phyloP scores from a whole-genome alignment of 1,140 invertebrate genomes.

The Bombus consobrinus region DNA sequence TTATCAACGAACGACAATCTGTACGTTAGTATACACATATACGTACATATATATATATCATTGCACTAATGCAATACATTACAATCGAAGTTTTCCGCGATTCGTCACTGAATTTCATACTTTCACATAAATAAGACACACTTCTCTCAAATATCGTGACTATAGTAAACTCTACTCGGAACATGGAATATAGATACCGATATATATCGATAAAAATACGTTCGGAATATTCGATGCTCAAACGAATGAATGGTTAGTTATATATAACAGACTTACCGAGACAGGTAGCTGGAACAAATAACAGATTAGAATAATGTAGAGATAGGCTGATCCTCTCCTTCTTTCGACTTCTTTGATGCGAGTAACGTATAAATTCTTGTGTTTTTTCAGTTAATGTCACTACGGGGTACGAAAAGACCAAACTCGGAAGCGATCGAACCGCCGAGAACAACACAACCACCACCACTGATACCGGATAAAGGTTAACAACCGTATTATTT shows the following conservation, averaged over 20 bases:
- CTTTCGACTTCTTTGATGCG: background rate
- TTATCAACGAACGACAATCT: background rate
- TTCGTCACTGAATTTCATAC: background rate
- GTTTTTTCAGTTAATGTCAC: conserved; percentile 83
- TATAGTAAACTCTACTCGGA: background rate
- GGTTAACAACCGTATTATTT: conserved; percentile 69
- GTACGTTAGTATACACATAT: background rate
- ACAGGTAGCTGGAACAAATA: too few relatives aligned
- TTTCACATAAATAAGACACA: too few relatives aligned
- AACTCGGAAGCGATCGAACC: conserved; percentile 71
- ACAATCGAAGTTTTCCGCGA: background rate
- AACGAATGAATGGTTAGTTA: background rate
- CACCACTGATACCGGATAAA: conserved; percentile 84
- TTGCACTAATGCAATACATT: background rate
- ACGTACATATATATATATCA: background rate
- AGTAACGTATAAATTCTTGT: conserved; percentile 14
- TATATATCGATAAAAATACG: background rate
- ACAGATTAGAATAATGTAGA: background rate
- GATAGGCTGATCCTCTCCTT: background rate
- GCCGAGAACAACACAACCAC: conserved; percentile 78
- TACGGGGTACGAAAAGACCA: conserved; percentile 83
- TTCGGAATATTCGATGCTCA: background rate
- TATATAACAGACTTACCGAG: background rate
- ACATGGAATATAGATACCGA: background rate
- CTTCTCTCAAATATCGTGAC: background rate